Base-by-base conservation (phyloP, 1,140 invertebrate genomes). In the Marisa cornuarietis region DNA sequence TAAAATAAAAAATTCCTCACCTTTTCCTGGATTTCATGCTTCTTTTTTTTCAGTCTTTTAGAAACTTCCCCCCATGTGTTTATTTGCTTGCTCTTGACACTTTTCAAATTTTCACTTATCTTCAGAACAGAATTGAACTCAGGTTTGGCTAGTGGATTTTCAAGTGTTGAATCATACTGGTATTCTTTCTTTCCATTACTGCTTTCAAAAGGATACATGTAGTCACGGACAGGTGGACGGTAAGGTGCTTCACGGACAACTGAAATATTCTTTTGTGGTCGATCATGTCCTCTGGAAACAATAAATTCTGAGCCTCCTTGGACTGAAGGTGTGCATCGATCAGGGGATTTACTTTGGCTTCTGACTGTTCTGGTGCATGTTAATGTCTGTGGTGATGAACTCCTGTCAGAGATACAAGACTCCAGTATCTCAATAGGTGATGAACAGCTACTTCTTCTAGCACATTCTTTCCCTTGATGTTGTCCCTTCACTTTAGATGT, bases 121-220 rank as follows among this genome's bases (percentile, higher is more conserved):
- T 85, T 85, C 58, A 89, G 71, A 8, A 87, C 87, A 49, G 85
- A 88, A 74, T 88, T 88, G 66, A 85, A 89, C 72, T 89, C 88
- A 31, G 88, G 88, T 24, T 86, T 66, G 13, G 84, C 82, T 81
- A 88, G 88, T 42, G 87, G 82, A 80, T 88, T 85, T 76, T 88
- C 87, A 26, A 62, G 18, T n/a, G 9, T 72, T 11, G 71, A 24
- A 22, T 72, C 71, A 76, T 81, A 83, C 31, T 85, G 83, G 7
- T 24, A 54, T 49, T 75, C 76, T 14, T 49, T 63, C n/a, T 78
- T 72, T 14, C 61, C 69, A 24, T 71, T 71, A n/a, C 72, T 62
- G 49, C 80, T 69, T 3, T 85, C 84, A 81, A 88, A 89, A 51
- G 88, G 88, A 73, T 82, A 89, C n/a, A 82, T 83, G 77, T 88